Conservation (phyloP, 1,140 invertebrate species). For the Drosophila littoralis region DNA sequence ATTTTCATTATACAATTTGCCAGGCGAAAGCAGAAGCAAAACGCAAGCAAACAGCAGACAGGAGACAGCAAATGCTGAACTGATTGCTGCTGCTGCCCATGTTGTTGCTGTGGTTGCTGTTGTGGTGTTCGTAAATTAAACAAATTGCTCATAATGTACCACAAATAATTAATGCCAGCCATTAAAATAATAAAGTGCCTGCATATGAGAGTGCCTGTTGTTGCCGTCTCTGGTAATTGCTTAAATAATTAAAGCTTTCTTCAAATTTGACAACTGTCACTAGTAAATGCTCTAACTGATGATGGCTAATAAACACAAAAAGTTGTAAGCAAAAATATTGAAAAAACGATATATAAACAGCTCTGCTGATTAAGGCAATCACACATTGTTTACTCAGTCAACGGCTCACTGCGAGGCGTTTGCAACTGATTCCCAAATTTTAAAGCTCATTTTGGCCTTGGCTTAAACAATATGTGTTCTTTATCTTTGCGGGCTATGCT, state of each 20-base stretch:
- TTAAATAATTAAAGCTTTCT: slow-evolving; percentile 69
- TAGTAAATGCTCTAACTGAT: slow-evolving; percentile 19
- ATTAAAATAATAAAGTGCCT: slow-evolving; percentile 76
- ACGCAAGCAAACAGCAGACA: slow-evolving; percentile 38
- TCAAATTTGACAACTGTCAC: slow-evolving; percentile 43
- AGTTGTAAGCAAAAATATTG: slow-evolving; percentile 1
- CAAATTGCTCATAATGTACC: slow-evolving; percentile 75
- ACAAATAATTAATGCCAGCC: slow-evolving; percentile 77
- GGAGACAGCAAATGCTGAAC: slow-evolving; percentile 33
- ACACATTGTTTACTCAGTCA: slow-evolving; percentile 42
- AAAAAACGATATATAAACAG: slow-evolving; percentile 12
- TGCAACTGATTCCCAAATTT: slow-evolving; percentile 23
- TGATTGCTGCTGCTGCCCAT: slow-evolving; percentile 36
- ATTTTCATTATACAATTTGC: slow-evolving; percentile 82
- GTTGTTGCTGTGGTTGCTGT: slow-evolving; percentile 6
- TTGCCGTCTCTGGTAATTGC: slow-evolving; percentile 56
- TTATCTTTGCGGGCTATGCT: too few relatives aligned
- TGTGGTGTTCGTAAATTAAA: slow-evolving; percentile 51
- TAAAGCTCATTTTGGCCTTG: too few relatives aligned
- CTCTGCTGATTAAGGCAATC: slow-evolving; percentile 40
- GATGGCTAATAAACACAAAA: slow-evolving; percentile 27
- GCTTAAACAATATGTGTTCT: too few relatives aligned
- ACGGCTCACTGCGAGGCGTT: slow-evolving; percentile 7
- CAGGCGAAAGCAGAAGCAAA: slow-evolving; percentile 58
- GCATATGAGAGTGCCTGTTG: slow-evolving; percentile 50